Evolutionary conservation across 2,113 vertebrate genomes (phyloP).

Genomic region (Nannospalax galili): DNA sequence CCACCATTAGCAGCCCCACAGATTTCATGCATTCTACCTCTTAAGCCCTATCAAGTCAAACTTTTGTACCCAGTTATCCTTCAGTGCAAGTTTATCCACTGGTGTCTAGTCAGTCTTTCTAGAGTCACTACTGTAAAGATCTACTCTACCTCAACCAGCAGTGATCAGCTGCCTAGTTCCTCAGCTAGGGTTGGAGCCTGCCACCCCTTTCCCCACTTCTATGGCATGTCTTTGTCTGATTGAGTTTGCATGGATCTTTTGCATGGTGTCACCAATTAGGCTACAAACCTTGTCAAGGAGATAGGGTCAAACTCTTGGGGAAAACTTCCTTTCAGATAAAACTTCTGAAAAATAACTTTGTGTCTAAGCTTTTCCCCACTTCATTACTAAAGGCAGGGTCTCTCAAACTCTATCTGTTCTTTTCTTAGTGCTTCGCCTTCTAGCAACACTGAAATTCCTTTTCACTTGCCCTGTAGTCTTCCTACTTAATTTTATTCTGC

Average conservation of each 20-base stretch:
- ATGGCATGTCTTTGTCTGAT: too few species aligned
- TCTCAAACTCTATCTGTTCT: not conserved
- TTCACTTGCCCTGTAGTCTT: not conserved
- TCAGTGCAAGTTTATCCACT: too few species aligned
- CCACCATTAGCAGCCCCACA: too few species aligned
- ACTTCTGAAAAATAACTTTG: not conserved
- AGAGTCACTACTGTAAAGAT: too few species aligned
- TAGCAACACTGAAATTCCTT: not conserved
- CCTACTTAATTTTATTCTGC: not conserved
- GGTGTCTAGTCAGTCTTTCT: too few species aligned
- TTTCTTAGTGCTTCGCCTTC: not conserved
- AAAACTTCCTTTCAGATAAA: not conserved
- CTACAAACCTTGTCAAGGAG: not conserved
- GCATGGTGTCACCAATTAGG: not conserved
- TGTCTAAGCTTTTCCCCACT: not conserved
- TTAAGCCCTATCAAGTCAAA: too few species aligned
- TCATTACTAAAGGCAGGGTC: not conserved
- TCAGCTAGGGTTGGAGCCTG: too few species aligned
- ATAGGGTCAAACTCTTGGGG: not conserved
- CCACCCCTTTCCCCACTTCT: too few species aligned
- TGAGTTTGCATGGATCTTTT: not conserved
- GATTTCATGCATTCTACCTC: too few species aligned
- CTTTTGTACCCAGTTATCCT: too few species aligned
- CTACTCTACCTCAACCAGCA: too few species aligned
- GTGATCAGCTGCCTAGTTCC: too few species aligned